Percentiles rank a stretch among this genome's conserved stretches.
These are phyloP conservation scores for Acanthaster planci DNA, from an alignment of 35 echinoderm and acorn worm species.

Conservation along the genomic window DNA sequence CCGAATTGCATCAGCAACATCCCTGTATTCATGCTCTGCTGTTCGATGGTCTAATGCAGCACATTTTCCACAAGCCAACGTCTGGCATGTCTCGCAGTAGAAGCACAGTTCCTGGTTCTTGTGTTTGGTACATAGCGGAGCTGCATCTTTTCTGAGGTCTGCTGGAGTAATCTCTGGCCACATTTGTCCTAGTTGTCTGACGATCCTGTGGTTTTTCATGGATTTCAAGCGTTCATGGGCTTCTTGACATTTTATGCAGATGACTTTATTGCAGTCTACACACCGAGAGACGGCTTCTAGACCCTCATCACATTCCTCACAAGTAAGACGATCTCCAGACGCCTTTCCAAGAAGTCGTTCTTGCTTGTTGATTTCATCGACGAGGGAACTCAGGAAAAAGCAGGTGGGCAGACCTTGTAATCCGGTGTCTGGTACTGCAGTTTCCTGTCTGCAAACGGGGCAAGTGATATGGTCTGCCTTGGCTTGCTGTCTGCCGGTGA, in stretches of 20 bases:
- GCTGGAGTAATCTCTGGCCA: too few species aligned
- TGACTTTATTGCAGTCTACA: neutral
- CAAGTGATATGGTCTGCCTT: neutral
- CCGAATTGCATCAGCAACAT: neutral
- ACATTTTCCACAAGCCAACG: neutral
- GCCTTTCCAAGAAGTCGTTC: neutral
- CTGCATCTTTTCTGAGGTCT: too few species aligned
- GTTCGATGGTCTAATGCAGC: neutral
- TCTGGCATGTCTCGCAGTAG: neutral
- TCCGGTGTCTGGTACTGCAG: neutral
- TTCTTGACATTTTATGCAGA: neutral
- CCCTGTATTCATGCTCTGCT: neutral
- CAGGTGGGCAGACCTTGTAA: neutral
- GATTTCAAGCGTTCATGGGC: neutral
- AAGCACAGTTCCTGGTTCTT: neutral
- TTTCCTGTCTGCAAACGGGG: neutral
- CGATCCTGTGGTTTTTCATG: neutral
- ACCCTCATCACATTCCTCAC: neutral
- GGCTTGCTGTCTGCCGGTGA: neutral
- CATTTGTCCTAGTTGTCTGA: neutral
- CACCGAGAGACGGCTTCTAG: neutral
- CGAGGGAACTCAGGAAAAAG: neutral
- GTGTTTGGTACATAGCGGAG: neutral
- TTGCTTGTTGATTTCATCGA: constrained; percentile 15
- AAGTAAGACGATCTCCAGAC: neutral